Evolutionary conservation across 2,113 vertebrate genomes (phyloP).

Genomic region (Solea senegalensis): DNA sequence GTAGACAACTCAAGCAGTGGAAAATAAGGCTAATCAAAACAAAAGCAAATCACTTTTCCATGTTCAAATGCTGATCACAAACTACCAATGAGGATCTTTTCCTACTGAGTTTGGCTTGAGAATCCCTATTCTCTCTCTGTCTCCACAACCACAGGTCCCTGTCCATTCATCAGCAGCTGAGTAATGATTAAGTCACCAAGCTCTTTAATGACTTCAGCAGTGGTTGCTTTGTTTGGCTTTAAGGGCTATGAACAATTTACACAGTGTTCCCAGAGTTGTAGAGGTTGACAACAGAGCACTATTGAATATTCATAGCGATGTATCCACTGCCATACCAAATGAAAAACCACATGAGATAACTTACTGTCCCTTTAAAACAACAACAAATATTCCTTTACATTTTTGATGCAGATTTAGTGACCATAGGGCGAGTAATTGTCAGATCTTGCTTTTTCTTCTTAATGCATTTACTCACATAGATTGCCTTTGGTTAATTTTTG

Average conservation of each 20-base stretch:
- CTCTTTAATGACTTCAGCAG: slow-evolving; percentile 60
- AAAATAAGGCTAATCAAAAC: slow-evolving; percentile 36
- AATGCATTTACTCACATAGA: slow-evolving; percentile 8
- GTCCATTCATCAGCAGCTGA: slow-evolving; percentile 39
- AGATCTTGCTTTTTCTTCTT: slow-evolving; percentile 24
- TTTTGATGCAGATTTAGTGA: slow-evolving; percentile 43
- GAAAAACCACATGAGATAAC: slow-evolving; percentile 58
- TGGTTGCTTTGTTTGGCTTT: slow-evolving; percentile 42
- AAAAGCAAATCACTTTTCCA: slow-evolving; percentile 55
- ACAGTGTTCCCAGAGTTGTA: slow-evolving; percentile 51
- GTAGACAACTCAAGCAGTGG: neutral
- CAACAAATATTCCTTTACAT: neutral
- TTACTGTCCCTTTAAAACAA: slow-evolving; percentile 20
- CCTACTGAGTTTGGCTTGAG: slow-evolving; percentile 41
- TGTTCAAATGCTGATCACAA: slow-evolving; percentile 14
- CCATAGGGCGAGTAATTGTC: slow-evolving; percentile 42
- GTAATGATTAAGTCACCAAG: slow-evolving; percentile 50
- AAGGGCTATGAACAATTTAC: slow-evolving; percentile 64
- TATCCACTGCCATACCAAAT: slow-evolving; percentile 46
- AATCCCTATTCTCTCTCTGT: slow-evolving; percentile 25
- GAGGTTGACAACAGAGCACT: slow-evolving; percentile 26
- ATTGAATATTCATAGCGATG: slow-evolving; percentile 67
- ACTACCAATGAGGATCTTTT: slow-evolving; percentile 17
- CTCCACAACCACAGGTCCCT: slow-evolving; percentile 31
- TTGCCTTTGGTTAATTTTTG: neutral